Evolutionary conservation across 2,113 vertebrate species (phyloP), one percentile per base, ranked within the genome.

Genomic region (Lagenorhynchus albirostris): DNA sequence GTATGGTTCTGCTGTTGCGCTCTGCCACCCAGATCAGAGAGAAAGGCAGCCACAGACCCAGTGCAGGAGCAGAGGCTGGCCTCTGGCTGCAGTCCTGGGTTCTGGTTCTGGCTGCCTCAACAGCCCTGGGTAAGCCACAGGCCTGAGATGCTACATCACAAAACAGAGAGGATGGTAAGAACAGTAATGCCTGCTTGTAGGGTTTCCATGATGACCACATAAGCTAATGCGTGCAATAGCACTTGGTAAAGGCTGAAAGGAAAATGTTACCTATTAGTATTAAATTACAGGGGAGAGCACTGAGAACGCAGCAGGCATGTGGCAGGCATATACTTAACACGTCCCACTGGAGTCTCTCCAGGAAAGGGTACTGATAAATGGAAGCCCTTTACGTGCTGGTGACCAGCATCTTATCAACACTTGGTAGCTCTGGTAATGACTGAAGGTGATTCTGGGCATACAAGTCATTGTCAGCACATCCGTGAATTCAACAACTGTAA

Each of bases 1-100:
- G 33, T 0, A 0, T 7, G 15, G 36, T 8, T 12, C 36, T 41
- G 36, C 15, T 36, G 20, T 9, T 1, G 25, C 4, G 0, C 14
- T 15, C 50, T 31, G 58, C 29, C 0, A 23, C 41, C 44, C 23
- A 31, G n/a, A 80, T 36, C 7, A 13, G 36, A 38, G n/a, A 92
- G 21, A 63, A 74, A 55, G 1, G 31, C 25, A 41, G 88, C 36
- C 31, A 5, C 41, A 77, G 70, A 53, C 23, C 38, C 17, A 3
- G 55, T 0, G 0, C 10, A 21, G 63, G 67, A 5, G 29, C 38
- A 36, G 62, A 86, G 53, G 73, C 25, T 2, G 20, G 89, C 74
- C 25, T 86, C 41, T 10, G 11, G 71, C 31, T 11, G 36, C 18
- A 18, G 67, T 38, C 31, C 68, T 7, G 29, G 80, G 38, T 58